These are phyloP conservation scores for Flexamia atlantica DNA, from an alignment of 2,888 invertebrate genomes.

Conservation along the genomic window DNA sequence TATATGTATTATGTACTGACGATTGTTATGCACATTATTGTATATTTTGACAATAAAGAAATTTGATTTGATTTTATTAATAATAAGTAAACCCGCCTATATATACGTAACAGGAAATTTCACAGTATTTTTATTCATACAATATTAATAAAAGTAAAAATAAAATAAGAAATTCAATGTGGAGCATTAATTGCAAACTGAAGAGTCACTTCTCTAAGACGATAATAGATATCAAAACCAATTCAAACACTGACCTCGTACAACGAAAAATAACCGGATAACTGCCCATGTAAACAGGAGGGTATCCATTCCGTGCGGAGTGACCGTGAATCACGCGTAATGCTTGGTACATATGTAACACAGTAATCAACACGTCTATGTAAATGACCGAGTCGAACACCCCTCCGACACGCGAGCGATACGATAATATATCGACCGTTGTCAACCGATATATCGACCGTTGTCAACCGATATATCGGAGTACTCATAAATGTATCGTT, in stretches of 20 bases:
- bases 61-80: too few species aligned
- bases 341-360: slow-evolving; percentile 25
- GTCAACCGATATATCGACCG: not conserved
- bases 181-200: too few species aligned
- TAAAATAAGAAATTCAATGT: too few species aligned
- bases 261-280: not conserved
- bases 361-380: slow-evolving; percentile 28
- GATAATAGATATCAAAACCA: too few species aligned
- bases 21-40: too few species aligned
- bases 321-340: not conserved
- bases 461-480: not conserved
- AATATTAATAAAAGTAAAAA: too few species aligned
- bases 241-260: not conserved
- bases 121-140: too few species aligned
- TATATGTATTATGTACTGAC: too few species aligned
- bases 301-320: not conserved
- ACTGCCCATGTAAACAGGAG: not conserved
- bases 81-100: too few species aligned
- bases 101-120: too few species aligned
- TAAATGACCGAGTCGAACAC: not conserved
- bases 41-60: too few species aligned
- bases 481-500: not conserved
- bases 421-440: not conserved
- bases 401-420: slow-evolving; percentile 10
- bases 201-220: too few species aligned